Percentiles rank a stretch among this genome's conserved stretches.
Conservation (phyloP, 2,113 vertebrate genomes). For the Thymallus thymallus region DNA sequence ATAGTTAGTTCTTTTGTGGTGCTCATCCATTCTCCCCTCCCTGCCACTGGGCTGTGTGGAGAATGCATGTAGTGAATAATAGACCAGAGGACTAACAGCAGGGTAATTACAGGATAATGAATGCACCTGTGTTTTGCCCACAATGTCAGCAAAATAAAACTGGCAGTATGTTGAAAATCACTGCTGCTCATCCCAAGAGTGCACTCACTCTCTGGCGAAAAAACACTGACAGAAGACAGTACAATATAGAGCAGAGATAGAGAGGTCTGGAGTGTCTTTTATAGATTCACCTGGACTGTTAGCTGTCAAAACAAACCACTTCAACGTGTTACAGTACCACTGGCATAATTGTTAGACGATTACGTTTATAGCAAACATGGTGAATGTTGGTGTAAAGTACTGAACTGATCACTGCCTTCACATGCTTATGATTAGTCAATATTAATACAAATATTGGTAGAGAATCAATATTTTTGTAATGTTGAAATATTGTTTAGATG, state of each 20-base stretch:
- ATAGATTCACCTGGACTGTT: conserved; percentile 19
- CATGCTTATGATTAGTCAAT: no score
- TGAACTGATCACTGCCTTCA: no score
- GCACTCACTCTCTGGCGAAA: conserved; percentile 36
- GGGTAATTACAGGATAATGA: conserved; percentile 79
- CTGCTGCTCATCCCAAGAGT: conserved; percentile 47
- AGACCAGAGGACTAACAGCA: conserved; percentile 70
- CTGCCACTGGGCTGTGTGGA: conserved; percentile 63
- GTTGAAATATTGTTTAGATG: no score
- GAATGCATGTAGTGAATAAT: conserved; percentile 72
- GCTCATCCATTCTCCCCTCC: conserved; percentile 68
- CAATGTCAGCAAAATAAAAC: conserved; percentile 63
- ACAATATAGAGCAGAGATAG: conserved; percentile 8
- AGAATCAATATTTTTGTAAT: no score
- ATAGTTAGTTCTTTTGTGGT: conserved; percentile 51
- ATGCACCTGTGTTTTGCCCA: conserved; percentile 74
- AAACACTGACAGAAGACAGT: conserved; percentile 15
- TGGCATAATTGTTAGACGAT: neutral
- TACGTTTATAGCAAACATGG: neutral
- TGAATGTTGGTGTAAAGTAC: neutral
- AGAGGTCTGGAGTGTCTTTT: conserved; percentile 11
- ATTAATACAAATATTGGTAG: no score
- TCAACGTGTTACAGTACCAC: neutral
- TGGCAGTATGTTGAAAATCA: conserved; percentile 51
- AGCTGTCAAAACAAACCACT: conserved; percentile 44